A percentile compares a stretch with the other conserved stretches of the same genome.
Conservation (phyloP, 2,113 vertebrate genomes). For the Gnathonemus longibarbis region DNA sequence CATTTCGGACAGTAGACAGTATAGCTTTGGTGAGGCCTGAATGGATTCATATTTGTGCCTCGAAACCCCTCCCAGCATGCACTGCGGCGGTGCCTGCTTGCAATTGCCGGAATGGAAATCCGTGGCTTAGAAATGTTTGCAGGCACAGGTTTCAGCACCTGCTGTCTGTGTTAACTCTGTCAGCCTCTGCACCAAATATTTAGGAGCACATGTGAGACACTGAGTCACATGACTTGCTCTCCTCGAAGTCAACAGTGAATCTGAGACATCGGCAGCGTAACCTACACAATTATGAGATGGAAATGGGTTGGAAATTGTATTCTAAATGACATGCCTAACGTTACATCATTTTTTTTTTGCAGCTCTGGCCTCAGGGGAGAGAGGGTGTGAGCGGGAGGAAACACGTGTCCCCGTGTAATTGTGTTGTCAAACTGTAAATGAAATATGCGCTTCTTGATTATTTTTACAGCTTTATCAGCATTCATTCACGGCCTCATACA, state of each 20-base stretch:
- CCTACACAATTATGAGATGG: background rate
- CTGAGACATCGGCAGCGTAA: background rate
- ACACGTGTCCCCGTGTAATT: background rate
- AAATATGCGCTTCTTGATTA: background rate
- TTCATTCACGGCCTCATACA: slow-evolving; percentile 88
- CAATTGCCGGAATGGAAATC: background rate
- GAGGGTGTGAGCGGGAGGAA: background rate
- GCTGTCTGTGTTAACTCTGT: background rate
- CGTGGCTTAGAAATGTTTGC: background rate
- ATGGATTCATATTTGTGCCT: background rate
- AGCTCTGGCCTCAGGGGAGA: background rate
- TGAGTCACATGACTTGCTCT: background rate
- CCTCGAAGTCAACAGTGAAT: background rate
- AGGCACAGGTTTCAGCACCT: background rate
- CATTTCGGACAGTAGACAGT: background rate
- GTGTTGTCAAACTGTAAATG: background rate
- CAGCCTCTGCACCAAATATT: background rate
- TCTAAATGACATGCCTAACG: background rate
- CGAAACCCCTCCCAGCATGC: background rate
- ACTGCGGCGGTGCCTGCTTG: background rate
- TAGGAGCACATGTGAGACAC: background rate
- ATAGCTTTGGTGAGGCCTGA: background rate
- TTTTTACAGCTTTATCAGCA: slow-evolving; percentile 79
- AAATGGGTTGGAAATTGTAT: background rate
- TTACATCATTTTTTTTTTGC: background rate